Base-by-base conservation (phyloP, 2,888 invertebrate genomes). In the Xestobium rufovillosum region DNA sequence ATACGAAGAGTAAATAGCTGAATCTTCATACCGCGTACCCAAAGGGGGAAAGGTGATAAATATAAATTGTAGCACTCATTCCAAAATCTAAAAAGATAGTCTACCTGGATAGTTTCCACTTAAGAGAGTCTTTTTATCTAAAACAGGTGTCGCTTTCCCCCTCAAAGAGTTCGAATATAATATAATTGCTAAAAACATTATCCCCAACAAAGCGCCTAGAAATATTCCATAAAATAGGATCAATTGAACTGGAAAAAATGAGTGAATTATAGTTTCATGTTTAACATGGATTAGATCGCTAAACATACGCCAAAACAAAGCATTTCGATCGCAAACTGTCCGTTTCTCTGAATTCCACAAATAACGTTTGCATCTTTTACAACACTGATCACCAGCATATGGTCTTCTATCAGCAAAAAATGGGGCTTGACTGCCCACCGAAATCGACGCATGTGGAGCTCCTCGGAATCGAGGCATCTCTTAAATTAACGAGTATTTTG, bases 351-450 rank as follows among this genome's bases (percentile, higher is more conserved):
- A 8, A 19, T 19, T 19, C 23, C 23, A 19, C 6, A 19, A 6
- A 19, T 8, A 19, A 19, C n/a, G n/a, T n/a, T 19, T n/a, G 6
- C 23, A n/a, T n/a, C 6, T n/a, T 19, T 6, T 8, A 19, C 23
- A n/a, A 19, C 6, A n/a, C 23, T 19, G 6, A 19, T 19, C n/a
- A 19, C n/a, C 6, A 19, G 23, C 6, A 19, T 6, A 19, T 6
- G 6, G 23, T 19, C 23, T 19, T 19, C 23, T 19, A 19, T 19
- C 23, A n/a, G 23, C 23, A n/a, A 19, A 19, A 19, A 19, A 19
- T 8, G 23, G 23, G 6, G 23, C 23, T 8, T 19, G 23, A n/a
- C 23, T 19, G n/a, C 23, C n/a, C 6, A 19, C n/a, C 6, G 6
- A 8, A n/a, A 19, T n/a, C 6, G 6, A 8, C n/a, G 23, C 6